These are phyloP conservation scores for Diceros bicornis DNA, from an alignment of 2,797 vertebrate genomes.

Conservation along the genomic window DNA sequence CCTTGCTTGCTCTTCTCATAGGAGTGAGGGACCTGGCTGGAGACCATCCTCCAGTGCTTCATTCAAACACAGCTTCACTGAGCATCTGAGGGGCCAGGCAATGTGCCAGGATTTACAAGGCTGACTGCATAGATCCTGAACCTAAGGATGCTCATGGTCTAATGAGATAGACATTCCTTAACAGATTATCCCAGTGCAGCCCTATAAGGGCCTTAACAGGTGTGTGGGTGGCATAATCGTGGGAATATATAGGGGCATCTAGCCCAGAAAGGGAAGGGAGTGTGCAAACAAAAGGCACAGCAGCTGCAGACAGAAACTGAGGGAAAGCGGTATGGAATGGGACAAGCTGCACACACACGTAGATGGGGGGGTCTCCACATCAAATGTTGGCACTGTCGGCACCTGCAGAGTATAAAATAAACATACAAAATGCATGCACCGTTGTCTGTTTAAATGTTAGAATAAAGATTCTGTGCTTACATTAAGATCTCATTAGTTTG, in stretches of 20 bases:
- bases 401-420: not conserved
- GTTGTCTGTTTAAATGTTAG: not conserved
- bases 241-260: not conserved
- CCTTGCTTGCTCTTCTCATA: not conserved
- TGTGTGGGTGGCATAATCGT: too few relatives aligned
- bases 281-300: not conserved
- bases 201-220: not conserved
- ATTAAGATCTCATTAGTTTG: not conserved
- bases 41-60: not conserved
- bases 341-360: too few relatives aligned
- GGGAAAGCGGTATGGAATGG: not conserved
- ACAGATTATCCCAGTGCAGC: not conserved
- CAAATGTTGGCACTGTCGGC: too few relatives aligned
- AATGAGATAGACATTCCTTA: not conserved
- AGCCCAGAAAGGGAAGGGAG: not conserved
- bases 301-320: not conserved
- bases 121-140: not conserved
- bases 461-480: not conserved
- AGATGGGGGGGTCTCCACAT: not conserved
- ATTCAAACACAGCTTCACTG: not conserved
- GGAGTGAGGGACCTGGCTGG: not conserved
- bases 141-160: not conserved
- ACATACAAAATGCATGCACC: not conserved
- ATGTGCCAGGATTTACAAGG: fast-evolving
- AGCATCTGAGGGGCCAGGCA: not conserved